phyloP scores from a whole-genome alignment of 2,888 invertebrate species.

The Himalopsyche kuldschensis region DNA sequence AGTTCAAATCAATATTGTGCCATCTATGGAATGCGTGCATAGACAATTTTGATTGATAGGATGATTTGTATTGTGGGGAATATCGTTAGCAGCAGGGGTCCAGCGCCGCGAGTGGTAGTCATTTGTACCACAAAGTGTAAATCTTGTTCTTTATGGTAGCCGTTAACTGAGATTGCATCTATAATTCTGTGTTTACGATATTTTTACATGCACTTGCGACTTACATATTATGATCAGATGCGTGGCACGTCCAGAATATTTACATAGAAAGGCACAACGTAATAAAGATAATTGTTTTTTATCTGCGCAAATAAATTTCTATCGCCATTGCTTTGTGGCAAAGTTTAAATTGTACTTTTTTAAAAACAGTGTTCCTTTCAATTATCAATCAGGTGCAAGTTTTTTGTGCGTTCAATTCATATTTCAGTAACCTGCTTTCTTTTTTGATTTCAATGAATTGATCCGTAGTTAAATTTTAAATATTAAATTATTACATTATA shows the following conservation, averaged over 20 bases:
- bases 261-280: neutral
- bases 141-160: constrained; percentile 18
- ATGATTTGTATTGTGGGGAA: neutral
- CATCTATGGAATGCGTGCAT: neutral
- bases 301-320: neutral
- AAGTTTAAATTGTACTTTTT: no score
- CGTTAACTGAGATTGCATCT: constrained; percentile 14
- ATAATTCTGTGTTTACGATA: constrained; percentile 14
- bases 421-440: no score
- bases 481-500: no score
- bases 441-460: no score
- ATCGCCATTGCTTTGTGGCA: no score
- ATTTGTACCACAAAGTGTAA: constrained; percentile 22
- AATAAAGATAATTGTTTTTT: neutral
- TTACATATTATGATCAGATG: neutral
- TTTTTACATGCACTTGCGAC: neutral
- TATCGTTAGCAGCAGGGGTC: constrained; percentile 7
- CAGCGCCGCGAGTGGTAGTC: neutral
- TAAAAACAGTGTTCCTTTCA: no score
- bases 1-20: neutral
- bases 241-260: neutral
- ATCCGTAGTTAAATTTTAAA: no score
- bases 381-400: no score
- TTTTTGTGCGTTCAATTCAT: no score
- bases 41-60: neutral